These are phyloP conservation scores for Solen grandis DNA, from an alignment of 1,140 invertebrate species.

Conservation along the genomic window DNA sequence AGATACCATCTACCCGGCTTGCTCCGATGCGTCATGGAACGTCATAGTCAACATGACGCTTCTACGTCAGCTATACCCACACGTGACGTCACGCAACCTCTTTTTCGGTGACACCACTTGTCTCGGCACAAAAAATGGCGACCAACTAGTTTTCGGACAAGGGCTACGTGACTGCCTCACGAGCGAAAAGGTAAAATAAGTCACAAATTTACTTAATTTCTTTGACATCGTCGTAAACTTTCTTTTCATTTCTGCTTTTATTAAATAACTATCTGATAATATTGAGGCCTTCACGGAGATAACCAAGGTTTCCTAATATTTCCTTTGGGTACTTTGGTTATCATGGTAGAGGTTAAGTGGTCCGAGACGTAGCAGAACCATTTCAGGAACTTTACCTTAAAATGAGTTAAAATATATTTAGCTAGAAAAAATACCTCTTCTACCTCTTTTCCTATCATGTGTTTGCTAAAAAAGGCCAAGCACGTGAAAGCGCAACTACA, in stretches of 20 bases:
- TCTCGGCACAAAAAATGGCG: background rate
- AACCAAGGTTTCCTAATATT: too few relatives aligned
- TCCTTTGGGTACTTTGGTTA: too few relatives aligned
- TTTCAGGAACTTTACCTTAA: too few relatives aligned
- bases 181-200: background rate
- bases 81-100: background rate
- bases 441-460: background rate
- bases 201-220: background rate
- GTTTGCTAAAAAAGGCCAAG: background rate
- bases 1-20: background rate
- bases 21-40: conserved; percentile 15
- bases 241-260: background rate
- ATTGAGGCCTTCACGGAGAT: background rate
- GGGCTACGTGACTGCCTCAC: conserved; percentile 22
- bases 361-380: too few relatives aligned
- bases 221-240: background rate
- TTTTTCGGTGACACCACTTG: conserved; percentile 28
- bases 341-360: too few relatives aligned
- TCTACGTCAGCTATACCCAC: conserved; percentile 1
- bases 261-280: background rate
- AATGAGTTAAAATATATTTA: background rate
- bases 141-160: conserved; percentile 2
- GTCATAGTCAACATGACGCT: conserved; percentile 1
- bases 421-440: background rate
- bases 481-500: background rate